phyloP scores from a whole-genome alignment of 2,797 vertebrate species.

The Rhinophrynus dorsalis region DNA sequence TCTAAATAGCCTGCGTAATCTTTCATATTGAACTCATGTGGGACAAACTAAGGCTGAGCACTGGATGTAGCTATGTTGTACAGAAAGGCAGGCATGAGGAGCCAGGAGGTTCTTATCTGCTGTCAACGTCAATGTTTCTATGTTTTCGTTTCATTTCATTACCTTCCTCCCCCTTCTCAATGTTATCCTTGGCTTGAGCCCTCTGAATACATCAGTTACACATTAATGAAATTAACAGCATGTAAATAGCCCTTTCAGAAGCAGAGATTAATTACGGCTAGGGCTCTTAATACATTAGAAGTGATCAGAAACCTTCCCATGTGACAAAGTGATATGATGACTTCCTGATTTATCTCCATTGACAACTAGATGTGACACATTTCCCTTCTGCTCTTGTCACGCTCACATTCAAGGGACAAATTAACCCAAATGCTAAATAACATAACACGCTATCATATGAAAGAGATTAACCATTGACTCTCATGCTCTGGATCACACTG shows the following conservation, averaged over 20 bases:
- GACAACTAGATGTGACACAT: neutral
- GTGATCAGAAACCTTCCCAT: neutral
- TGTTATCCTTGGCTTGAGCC: slow-evolving; percentile 10
- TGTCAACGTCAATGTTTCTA: neutral
- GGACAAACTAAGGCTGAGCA: too few relatives aligned
- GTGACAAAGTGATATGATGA: neutral
- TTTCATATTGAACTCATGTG: too few relatives aligned
- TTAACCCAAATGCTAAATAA: too few relatives aligned
- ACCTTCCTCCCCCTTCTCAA: neutral
- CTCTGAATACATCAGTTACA: slow-evolving; percentile 19
- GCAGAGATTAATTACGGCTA: slow-evolving; percentile 14
- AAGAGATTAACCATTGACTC: too few relatives aligned
- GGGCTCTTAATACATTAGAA: neutral
- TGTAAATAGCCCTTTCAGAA: slow-evolving; percentile 4
- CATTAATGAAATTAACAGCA: slow-evolving; percentile 39
- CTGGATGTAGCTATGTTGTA: too few relatives aligned
- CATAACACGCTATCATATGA: too few relatives aligned
- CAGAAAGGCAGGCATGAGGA: neutral
- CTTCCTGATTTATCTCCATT: neutral
- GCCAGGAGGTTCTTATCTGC: neutral
- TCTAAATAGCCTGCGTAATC: too few relatives aligned
- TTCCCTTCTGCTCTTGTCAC: neutral
- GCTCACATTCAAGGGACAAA: too few relatives aligned
- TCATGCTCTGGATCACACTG: too few relatives aligned
- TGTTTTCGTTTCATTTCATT: slow-evolving; percentile 11